A percentile compares a stretch with the other conserved stretches of the same genome.
These are phyloP conservation scores for Zaprionus inermis DNA, from an alignment of 1,140 invertebrate genomes.

Conservation along the genomic window DNA sequence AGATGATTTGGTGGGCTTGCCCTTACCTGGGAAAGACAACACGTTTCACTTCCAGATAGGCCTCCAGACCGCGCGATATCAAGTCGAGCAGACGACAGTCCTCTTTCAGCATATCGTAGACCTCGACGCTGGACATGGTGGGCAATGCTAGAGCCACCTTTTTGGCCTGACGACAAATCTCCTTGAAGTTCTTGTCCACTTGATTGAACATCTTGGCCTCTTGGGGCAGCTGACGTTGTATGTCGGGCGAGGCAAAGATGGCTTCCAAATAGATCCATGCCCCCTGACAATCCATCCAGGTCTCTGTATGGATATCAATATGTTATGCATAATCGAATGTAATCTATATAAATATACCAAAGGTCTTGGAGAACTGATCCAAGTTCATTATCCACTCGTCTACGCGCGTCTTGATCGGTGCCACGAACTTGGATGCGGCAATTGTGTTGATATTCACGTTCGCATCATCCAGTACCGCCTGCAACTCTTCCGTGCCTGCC, in stretches of 20 bases:
- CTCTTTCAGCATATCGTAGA: slow-evolving; percentile 89
- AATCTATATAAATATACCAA: no score
- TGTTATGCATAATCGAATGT: not conserved
- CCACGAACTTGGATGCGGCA: slow-evolving; percentile 92
- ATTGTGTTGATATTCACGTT: slow-evolving; percentile 94
- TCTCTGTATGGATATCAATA: slow-evolving; percentile 86
- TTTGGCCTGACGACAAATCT: slow-evolving; percentile 90
- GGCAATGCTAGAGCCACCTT: slow-evolving; percentile 90
- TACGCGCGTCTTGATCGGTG: slow-evolving; percentile 91
- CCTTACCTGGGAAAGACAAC: slow-evolving; percentile 92
- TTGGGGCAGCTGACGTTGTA: slow-evolving; percentile 92
- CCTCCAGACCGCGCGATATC: slow-evolving; percentile 92
- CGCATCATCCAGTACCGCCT: slow-evolving; percentile 92
- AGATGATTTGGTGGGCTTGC: not conserved
- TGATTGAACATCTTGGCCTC: slow-evolving; percentile 93
- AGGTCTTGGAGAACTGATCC: slow-evolving; percentile 90
- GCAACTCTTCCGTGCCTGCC: slow-evolving; percentile 93
- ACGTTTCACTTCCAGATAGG: slow-evolving; percentile 94
- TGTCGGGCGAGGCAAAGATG: slow-evolving; percentile 95
- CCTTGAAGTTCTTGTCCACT: slow-evolving; percentile 95
- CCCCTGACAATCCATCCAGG: slow-evolving; percentile 93
- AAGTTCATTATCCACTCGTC: slow-evolving; percentile 91
- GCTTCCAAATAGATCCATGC: slow-evolving; percentile 95
- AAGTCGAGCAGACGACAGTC: slow-evolving; percentile 92
- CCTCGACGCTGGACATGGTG: slow-evolving; percentile 87